Percentiles rank a stretch among this genome's conserved stretches.
Evolutionary conservation across 2,888 invertebrate genomes (phyloP).

Genomic region (Callinectes sapidus): DNA sequence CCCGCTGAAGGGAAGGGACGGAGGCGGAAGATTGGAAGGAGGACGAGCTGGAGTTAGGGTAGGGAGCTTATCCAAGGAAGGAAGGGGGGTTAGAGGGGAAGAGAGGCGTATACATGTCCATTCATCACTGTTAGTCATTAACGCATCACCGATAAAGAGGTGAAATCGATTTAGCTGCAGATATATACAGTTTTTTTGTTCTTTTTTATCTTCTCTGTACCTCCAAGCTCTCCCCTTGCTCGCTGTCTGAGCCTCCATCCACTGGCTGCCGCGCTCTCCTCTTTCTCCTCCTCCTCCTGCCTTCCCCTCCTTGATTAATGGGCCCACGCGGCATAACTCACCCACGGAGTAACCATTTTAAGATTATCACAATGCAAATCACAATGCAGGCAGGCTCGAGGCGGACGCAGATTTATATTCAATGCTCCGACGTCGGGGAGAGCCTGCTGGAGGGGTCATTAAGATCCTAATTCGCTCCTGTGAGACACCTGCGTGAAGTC

Average conservation of each 20-base stretch:
- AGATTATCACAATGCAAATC: constrained; percentile 52
- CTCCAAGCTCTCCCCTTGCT: background rate
- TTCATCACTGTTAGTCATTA: constrained; percentile 39
- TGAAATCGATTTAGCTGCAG: constrained; percentile 42
- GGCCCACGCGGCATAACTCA: constrained; percentile 46
- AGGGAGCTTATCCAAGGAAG: background rate
- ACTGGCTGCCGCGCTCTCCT: constrained; percentile 26
- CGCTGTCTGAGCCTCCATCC: background rate
- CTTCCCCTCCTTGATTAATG: constrained; percentile 28
- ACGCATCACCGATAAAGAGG: constrained; percentile 54
- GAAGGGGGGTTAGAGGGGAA: background rate
- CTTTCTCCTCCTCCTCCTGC: constrained; percentile 13
- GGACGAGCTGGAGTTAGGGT: background rate
- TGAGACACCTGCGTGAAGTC: constrained; percentile 14
- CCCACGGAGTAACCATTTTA: constrained; percentile 49
- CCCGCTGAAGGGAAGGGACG: background rate
- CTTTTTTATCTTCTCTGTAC: background rate
- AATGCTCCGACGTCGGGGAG: constrained; percentile 46
- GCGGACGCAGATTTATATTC: constrained; percentile 47
- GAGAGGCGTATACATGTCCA: constrained; percentile 6
- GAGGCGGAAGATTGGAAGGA: background rate
- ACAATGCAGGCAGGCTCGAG: constrained; percentile 44
- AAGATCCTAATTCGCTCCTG: constrained; percentile 43
- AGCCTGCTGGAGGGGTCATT: constrained; percentile 40
- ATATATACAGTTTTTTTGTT: background rate